Evolutionary conservation across 2,113 vertebrate genomes (phyloP).

Genomic region (Mugil cephalus): DNA sequence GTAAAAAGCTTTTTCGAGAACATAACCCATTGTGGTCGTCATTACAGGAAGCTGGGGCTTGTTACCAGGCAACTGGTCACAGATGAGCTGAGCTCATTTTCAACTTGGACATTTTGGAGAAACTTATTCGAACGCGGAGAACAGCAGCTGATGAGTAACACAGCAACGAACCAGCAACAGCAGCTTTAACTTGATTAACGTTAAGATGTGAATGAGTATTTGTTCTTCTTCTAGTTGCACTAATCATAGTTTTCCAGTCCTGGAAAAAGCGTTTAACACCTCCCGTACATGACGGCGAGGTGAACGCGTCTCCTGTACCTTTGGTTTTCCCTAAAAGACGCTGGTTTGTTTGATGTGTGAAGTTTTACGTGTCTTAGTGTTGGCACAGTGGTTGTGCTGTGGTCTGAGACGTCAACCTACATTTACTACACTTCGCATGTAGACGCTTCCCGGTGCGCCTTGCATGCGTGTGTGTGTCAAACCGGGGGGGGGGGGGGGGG

Average conservation of each 20-base stretch:
- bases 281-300: not conserved
- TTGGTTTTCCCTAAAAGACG: slow-evolving; percentile 1
- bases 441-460: not conserved
- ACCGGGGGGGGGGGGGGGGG: too few species aligned
- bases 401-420: not conserved
- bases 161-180: not conserved
- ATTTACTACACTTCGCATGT: not conserved
- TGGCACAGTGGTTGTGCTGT: slow-evolving; percentile 22
- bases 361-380: not conserved
- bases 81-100: slow-evolving; percentile 43
- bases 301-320: not conserved
- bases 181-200: not conserved
- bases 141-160: not conserved
- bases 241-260: not conserved
- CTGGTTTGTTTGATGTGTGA: slow-evolving; percentile 54
- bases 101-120: slow-evolving; percentile 38
- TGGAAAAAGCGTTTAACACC: not conserved
- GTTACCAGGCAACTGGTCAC: slow-evolving; percentile 58
- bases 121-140: not conserved
- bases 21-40: slow-evolving; percentile 46
- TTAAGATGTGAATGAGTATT: not conserved
- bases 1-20: not conserved
- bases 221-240: too few species aligned
- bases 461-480: not conserved
- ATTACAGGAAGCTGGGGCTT: slow-evolving; percentile 65